phyloP scores from a whole-genome alignment of 2,113 vertebrate genomes.

The Neodontobutis hainanensis region DNA sequence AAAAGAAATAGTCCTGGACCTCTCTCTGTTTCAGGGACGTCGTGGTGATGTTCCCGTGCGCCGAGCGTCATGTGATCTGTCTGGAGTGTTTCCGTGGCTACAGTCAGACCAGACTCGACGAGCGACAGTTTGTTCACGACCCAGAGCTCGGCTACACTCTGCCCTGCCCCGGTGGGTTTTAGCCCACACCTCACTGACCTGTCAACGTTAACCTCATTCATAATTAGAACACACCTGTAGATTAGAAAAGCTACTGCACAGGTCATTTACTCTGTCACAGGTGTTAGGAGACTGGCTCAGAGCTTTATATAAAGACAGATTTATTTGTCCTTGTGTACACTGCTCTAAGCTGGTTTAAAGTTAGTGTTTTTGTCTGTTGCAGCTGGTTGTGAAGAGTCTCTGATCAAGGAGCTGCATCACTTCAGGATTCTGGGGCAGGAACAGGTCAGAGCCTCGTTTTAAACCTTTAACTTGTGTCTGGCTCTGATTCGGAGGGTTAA shows the following conservation, averaged over 20 bases:
- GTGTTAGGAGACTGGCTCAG: too few species aligned
- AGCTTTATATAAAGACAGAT: not conserved
- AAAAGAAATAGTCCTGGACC: too few species aligned
- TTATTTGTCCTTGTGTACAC: too few species aligned
- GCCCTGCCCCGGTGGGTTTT: constrained; percentile 84
- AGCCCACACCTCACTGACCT: too few species aligned
- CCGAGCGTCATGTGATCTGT: constrained; percentile 88
- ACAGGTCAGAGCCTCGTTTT: constrained; percentile 79
- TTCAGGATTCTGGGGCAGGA: constrained; percentile 90
- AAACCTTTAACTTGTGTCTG: too few species aligned
- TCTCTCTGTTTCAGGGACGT: constrained; percentile 77
- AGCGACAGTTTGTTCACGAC: constrained; percentile 85
- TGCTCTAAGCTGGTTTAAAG: not conserved
- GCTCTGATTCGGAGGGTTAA: not conserved
- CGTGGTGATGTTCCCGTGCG: constrained; percentile 88
- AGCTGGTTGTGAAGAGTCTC: constrained; percentile 88
- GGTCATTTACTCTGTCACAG: too few species aligned
- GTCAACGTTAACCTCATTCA: too few species aligned
- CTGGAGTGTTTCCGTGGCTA: constrained; percentile 90
- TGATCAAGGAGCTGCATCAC: constrained; percentile 92
- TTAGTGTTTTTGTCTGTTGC: constrained; percentile 46
- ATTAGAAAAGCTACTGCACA: too few species aligned
- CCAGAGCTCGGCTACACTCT: constrained; percentile 86
- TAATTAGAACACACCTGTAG: too few species aligned
- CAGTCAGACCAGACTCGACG: constrained; percentile 86